Conservation (phyloP, 1,140 invertebrate genomes). For the Aleiodes sp. region DNA sequence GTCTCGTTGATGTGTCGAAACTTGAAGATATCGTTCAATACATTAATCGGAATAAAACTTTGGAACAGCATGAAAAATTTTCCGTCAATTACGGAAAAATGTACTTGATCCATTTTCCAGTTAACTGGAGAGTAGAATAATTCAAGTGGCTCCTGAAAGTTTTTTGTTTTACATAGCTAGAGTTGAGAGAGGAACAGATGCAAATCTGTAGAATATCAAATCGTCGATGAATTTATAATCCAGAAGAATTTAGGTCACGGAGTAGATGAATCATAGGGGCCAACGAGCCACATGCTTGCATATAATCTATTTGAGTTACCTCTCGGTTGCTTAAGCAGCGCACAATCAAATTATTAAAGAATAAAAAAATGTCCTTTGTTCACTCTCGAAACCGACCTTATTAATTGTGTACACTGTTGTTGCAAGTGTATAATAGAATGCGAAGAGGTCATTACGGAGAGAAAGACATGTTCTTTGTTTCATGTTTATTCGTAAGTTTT, state of each 20-base stretch:
- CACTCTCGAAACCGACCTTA: too few relatives aligned
- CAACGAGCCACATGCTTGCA: background rate
- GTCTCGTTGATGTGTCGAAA: background rate
- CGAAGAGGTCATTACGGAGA: too few relatives aligned
- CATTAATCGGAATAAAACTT: too few relatives aligned
- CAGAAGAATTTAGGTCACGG: background rate
- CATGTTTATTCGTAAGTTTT: too few relatives aligned
- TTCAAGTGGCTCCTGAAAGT: background rate
- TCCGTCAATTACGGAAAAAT: background rate
- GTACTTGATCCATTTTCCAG: background rate
- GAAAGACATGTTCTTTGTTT: too few relatives aligned
- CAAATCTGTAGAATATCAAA: slow-evolving; percentile 6
- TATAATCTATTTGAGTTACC: slow-evolving; percentile 7
- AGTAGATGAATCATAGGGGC: background rate
- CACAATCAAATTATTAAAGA: background rate
- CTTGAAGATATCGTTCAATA: too few relatives aligned
- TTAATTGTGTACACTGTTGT: too few relatives aligned
- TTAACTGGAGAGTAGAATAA: background rate
- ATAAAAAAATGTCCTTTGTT: background rate
- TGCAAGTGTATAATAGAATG: too few relatives aligned
- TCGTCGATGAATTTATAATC: slow-evolving; percentile 8
- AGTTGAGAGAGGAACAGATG: background rate
- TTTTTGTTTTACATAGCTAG: background rate
- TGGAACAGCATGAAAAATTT: too few relatives aligned
- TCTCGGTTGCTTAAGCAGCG: background rate